Conservation (phyloP, 2,113 vertebrate species). For the Plectropomus leopardus region DNA sequence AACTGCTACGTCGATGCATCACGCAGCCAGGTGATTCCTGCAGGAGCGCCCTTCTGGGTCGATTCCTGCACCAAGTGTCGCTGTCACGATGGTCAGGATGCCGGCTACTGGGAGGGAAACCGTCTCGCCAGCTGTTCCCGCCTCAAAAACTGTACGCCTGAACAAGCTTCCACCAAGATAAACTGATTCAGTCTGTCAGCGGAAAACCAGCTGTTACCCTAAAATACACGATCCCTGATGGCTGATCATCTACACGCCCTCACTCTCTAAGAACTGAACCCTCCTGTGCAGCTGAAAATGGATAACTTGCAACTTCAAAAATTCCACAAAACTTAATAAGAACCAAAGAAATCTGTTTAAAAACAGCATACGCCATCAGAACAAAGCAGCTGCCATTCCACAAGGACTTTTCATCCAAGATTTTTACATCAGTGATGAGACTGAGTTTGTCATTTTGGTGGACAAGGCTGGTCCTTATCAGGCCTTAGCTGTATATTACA, state of each 20-base stretch:
- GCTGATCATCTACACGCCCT: not conserved
- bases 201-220: conserved; percentile 7
- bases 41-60: conserved; percentile 85
- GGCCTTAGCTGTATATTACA: conserved; percentile 15
- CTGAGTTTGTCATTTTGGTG: not conserved
- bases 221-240: not conserved
- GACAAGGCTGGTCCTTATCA: not conserved
- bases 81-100: conserved; percentile 88
- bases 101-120: conserved; percentile 90
- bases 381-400: not conserved
- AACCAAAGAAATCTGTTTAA: not conserved
- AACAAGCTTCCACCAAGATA: conserved; percentile 50
- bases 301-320: conserved; percentile 4
- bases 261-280: not conserved
- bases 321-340: not conserved
- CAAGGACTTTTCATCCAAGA: conserved; percentile 1
- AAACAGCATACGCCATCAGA: not conserved
- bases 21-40: conserved; percentile 84
- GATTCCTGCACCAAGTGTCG: conserved; percentile 88
- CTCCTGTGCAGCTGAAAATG: not conserved
- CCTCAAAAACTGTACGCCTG: conserved; percentile 80
- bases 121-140: conserved; percentile 86
- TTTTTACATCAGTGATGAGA: not conserved
- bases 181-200: conserved; percentile 52
- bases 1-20: conserved; percentile 87